Evolutionary conservation across 2,888 invertebrate genomes (phyloP).

Genomic region (Branchellion lobata): DNA sequence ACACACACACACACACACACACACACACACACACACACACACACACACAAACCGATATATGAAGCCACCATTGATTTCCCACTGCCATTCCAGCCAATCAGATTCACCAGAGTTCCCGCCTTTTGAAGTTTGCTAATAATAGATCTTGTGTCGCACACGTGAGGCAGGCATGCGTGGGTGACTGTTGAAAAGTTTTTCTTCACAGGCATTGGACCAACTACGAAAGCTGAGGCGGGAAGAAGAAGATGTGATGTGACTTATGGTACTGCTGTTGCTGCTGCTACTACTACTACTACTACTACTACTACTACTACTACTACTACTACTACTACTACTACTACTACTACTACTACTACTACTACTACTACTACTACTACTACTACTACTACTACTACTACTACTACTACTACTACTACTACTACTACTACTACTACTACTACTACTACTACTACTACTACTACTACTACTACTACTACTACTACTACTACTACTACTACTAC

Average conservation of each 20-base stretch:
- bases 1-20: not conserved
- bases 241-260: too few relatives aligned
- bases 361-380: constrained; percentile 24
- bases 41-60: not conserved
- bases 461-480: constrained; percentile 29
- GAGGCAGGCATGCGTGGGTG: not conserved
- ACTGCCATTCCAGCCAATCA: not conserved
- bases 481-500: constrained; percentile 29
- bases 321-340: constrained; percentile 27
- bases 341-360: constrained; percentile 25
- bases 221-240: not conserved
- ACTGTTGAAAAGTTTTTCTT: not conserved
- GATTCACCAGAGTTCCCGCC: not conserved
- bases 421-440: constrained; percentile 29
- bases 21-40: not conserved
- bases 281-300: not conserved
- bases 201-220: not conserved
- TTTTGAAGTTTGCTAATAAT: not conserved
- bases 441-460: constrained; percentile 24
- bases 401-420: constrained; percentile 27
- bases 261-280: too few relatives aligned
- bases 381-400: constrained; percentile 17
- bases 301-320: constrained; percentile 25
- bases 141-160: not conserved
- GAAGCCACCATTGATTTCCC: not conserved